Percentiles rank a stretch among this genome's conserved stretches.
phyloP scores from a whole-genome alignment of 2,888 invertebrate species.

The Hirtodrosophila alboralis region DNA sequence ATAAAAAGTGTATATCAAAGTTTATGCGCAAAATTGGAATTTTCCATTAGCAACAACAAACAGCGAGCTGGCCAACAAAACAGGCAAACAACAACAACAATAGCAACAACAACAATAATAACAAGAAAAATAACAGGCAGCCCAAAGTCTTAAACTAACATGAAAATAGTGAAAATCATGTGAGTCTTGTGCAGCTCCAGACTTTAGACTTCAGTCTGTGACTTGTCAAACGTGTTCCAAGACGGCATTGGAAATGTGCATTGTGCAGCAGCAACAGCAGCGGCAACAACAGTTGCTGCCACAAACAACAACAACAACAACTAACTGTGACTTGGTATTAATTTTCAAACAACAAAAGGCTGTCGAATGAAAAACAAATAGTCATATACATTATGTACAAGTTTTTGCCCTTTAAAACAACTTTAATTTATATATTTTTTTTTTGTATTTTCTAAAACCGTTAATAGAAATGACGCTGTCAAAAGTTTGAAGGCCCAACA shows the following conservation, averaged over 20 bases:
- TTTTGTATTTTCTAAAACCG: slow-evolving; percentile 1
- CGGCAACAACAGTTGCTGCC: slow-evolving; percentile 23
- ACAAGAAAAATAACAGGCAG: too few species aligned
- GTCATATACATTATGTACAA: slow-evolving; percentile 30
- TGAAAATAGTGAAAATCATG: slow-evolving; percentile 80
- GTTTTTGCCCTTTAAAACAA: slow-evolving; percentile 17
- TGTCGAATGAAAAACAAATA: slow-evolving; percentile 47
- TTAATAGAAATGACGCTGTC: slow-evolving; percentile 50
- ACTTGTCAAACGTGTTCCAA: slow-evolving; percentile 78
- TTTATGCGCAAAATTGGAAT: slow-evolving; percentile 58
- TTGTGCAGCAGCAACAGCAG: slow-evolving; percentile 52
- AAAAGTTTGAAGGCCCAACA: slow-evolving; percentile 37
- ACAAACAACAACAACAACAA: slow-evolving; percentile 41
- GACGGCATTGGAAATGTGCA: slow-evolving; percentile 73
- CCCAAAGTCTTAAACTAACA: slow-evolving; percentile 59
- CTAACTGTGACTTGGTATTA: slow-evolving; percentile 74
- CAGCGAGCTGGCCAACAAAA: slow-evolving; percentile 22
- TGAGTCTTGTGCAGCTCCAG: slow-evolving; percentile 55
- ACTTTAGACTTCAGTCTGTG: slow-evolving; percentile 46
- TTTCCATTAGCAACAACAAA: slow-evolving; percentile 66
- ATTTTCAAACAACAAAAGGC: slow-evolving; percentile 51
- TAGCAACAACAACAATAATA: too few species aligned
- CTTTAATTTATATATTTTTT: slow-evolving; percentile 20
- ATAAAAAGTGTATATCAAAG: slow-evolving; percentile 14
- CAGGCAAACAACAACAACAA: slow-evolving; percentile 22